Conservation (phyloP, 2,888 invertebrate species). For the Biston stratarius region DNA sequence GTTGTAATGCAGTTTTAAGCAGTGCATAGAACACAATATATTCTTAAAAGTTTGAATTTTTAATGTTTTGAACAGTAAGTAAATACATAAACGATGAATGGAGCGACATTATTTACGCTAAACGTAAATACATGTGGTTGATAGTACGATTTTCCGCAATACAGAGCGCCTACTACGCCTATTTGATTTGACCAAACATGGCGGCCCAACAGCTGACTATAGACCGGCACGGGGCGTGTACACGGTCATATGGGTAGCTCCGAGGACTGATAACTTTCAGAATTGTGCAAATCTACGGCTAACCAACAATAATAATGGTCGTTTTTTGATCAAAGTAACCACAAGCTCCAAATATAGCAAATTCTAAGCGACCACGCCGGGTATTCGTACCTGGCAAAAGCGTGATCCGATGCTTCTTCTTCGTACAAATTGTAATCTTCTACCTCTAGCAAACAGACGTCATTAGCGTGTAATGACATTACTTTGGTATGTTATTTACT, state of each 20-base stretch:
- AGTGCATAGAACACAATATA: background rate
- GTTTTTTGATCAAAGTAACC: slow-evolving; percentile 3
- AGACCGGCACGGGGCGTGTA: slow-evolving; percentile 81
- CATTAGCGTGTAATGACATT: slow-evolving; percentile 86
- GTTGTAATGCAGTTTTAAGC: background rate
- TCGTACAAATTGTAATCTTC: slow-evolving; percentile 85
- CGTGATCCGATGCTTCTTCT: slow-evolving; percentile 85
- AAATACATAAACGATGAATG: slow-evolving; percentile 55
- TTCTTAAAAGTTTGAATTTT: background rate
- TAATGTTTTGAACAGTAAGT: slow-evolving; percentile 6
- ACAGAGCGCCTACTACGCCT: slow-evolving; percentile 81
- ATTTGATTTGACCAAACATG: slow-evolving; percentile 85
- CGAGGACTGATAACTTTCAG: slow-evolving; percentile 40
- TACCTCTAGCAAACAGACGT: slow-evolving; percentile 84
- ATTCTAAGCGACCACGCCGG: slow-evolving; percentile 77
- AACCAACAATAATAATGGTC: slow-evolving; percentile 36
- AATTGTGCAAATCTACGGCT: slow-evolving; percentile 45
- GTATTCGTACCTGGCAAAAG: slow-evolving; percentile 81
- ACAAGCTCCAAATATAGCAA: slow-evolving; percentile 29
- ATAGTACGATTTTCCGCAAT: slow-evolving; percentile 63
- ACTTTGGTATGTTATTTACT: slow-evolving; percentile 68
- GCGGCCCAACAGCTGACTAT: slow-evolving; percentile 87
- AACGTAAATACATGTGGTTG: slow-evolving; percentile 62
- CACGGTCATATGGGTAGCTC: slow-evolving; percentile 69
- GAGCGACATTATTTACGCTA: slow-evolving; percentile 56